phyloP scores from a whole-genome alignment of 2,113 vertebrate genomes.

The Callionymus lyra region DNA sequence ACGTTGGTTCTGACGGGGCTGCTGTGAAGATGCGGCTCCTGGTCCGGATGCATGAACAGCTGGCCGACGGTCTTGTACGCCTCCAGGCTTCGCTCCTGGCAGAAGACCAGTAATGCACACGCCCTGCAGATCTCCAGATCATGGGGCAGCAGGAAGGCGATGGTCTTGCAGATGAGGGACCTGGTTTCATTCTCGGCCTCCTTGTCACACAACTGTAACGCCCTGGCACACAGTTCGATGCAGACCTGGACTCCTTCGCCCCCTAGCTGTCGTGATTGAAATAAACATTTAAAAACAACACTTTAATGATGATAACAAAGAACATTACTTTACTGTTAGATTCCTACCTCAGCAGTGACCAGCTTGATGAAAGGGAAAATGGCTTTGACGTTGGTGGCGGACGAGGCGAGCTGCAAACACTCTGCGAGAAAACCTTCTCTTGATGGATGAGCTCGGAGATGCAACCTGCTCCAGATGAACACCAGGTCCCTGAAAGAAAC shows the following conservation, averaged over 20 bases:
- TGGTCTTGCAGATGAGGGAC: slow-evolving; percentile 91
- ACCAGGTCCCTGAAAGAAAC: slow-evolving; percentile 82
- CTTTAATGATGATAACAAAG: too few relatives aligned
- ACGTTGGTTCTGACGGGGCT: slow-evolving; percentile 81
- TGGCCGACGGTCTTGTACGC: slow-evolving; percentile 84
- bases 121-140: slow-evolving; percentile 93
- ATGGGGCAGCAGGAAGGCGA: slow-evolving; percentile 86
- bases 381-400: slow-evolving; percentile 84
- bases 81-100: slow-evolving; percentile 85
- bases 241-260: slow-evolving; percentile 83
- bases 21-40: slow-evolving; percentile 81
- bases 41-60: slow-evolving; percentile 85
- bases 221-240: slow-evolving; percentile 87
- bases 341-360: slow-evolving; percentile 82
- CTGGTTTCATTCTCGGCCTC: slow-evolving; percentile 78
- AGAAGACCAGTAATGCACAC: slow-evolving; percentile 88
- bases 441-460: slow-evolving; percentile 82
- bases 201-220: slow-evolving; percentile 83
- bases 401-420: slow-evolving; percentile 81
- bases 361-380: slow-evolving; percentile 98
- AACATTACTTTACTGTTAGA: background rate
- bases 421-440: slow-evolving; percentile 84
- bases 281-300: slow-evolving; percentile 9
- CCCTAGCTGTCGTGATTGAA: slow-evolving; percentile 62
- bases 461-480: slow-evolving; percentile 94